A percentile compares a stretch with the other conserved stretches of the same genome.
These are phyloP conservation scores for Arvicanthis niloticus DNA, from an alignment of 2,113 vertebrate genomes.

Conservation along the genomic window DNA sequence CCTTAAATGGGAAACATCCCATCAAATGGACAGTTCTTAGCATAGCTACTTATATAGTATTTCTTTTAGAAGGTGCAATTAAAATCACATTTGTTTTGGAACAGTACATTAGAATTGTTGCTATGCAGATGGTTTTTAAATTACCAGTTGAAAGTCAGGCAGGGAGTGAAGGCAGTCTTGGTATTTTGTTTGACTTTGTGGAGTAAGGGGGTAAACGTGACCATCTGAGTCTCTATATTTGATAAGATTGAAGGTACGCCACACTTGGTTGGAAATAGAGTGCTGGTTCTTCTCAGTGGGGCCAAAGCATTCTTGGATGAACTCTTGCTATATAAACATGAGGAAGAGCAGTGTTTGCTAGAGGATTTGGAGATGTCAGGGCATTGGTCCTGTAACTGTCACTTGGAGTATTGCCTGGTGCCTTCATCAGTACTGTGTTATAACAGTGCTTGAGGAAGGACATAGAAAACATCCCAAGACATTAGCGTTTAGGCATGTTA, in stretches of 20 bases:
- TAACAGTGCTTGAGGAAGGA: neutral
- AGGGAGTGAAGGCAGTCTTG: neutral
- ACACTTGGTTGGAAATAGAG: neutral
- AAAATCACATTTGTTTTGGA: slow-evolving; percentile 34
- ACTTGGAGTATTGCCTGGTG: neutral
- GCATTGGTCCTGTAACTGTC: neutral
- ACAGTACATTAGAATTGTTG: slow-evolving; percentile 14
- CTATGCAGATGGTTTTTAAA: slow-evolving; percentile 31
- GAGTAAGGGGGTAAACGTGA: neutral
- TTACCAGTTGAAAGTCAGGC: slow-evolving; percentile 7
- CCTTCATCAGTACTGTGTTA: neutral
- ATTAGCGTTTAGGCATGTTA: neutral
- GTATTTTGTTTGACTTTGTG: slow-evolving; percentile 32
- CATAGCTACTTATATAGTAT: neutral
- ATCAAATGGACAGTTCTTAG: neutral
- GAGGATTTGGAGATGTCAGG: neutral
- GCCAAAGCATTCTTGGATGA: neutral
- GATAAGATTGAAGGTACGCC: neutral
- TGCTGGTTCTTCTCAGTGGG: slow-evolving; percentile 11
- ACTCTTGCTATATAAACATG: neutral
- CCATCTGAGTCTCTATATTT: neutral
- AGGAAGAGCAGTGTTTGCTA: neutral
- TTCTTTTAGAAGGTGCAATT: slow-evolving; percentile 46
- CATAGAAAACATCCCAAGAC: slow-evolving; percentile 10
- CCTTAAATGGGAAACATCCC: neutral